phyloP scores from a whole-genome alignment of 2,888 invertebrate species.

The Drosophila recens region DNA sequence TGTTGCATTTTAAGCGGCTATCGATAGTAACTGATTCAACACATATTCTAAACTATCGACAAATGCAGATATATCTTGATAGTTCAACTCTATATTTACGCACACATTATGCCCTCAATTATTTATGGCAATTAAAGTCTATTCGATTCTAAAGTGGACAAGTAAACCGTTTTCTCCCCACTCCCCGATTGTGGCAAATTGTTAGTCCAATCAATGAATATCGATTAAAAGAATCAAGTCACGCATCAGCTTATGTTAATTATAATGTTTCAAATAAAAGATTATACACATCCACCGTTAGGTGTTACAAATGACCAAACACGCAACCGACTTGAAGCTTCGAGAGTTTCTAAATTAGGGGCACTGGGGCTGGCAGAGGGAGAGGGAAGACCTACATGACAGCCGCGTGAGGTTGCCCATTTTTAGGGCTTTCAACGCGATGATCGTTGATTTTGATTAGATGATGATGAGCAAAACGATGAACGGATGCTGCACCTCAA shows the following conservation, averaged over 20 bases:
- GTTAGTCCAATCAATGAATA: slow-evolving; percentile 38
- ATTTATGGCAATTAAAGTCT: slow-evolving; percentile 32
- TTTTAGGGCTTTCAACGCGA: slow-evolving; percentile 56
- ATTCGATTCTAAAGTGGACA: slow-evolving; percentile 1
- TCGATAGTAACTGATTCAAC: neutral
- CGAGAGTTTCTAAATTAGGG: no score
- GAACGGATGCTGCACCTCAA: slow-evolving; percentile 55
- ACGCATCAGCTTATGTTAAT: slow-evolving; percentile 64
- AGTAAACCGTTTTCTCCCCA: neutral
- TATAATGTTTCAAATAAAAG: slow-evolving; percentile 66
- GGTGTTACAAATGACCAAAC: slow-evolving; percentile 78
- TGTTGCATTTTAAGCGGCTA: neutral
- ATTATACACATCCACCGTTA: slow-evolving; percentile 77
- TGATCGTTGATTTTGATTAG: slow-evolving; percentile 76
- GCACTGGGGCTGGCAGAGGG: neutral
- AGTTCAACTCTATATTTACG: neutral
- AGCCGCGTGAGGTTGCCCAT: slow-evolving; percentile 45
- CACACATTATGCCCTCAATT: slow-evolving; percentile 15
- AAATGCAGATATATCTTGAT: neutral
- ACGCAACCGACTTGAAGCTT: slow-evolving; percentile 45
- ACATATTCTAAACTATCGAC: neutral
- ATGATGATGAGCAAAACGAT: slow-evolving; percentile 46
- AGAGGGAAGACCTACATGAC: slow-evolving; percentile 42
- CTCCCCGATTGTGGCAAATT: slow-evolving; percentile 31
- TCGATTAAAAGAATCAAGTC: slow-evolving; percentile 24